Percentiles rank a stretch among this genome's conserved stretches.
Evolutionary conservation across 1,140 invertebrate species (phyloP).

Genomic region (Geopemphigus sp.): DNA sequence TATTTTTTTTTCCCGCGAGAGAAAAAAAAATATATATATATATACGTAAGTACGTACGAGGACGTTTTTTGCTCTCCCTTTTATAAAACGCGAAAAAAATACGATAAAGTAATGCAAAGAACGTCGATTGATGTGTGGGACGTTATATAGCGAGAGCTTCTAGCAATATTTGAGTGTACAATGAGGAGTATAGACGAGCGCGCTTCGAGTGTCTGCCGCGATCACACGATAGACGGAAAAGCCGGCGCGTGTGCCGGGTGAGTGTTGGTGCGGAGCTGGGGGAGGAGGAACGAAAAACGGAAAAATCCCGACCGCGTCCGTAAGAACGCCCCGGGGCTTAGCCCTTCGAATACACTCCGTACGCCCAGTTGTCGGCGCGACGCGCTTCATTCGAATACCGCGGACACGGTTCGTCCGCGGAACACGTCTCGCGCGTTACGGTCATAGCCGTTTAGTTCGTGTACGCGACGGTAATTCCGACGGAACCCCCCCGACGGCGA

Average conservation of each 20-base stretch:
- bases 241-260: too few species aligned
- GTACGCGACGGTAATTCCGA: too few species aligned
- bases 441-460: too few species aligned
- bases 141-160: not conserved
- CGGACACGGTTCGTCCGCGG: too few species aligned
- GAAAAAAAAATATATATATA: not conserved
- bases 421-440: too few species aligned
- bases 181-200: too few species aligned
- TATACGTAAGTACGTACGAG: too few species aligned
- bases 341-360: not conserved
- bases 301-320: not conserved
- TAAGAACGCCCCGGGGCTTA: not conserved
- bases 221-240: constrained; percentile 7
- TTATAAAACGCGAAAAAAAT: constrained; percentile 4
- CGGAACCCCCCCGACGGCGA: too few species aligned
- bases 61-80: too few species aligned
- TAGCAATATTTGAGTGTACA: constrained; percentile 11
- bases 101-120: constrained; percentile 4
- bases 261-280: too few species aligned
- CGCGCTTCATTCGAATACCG: too few species aligned
- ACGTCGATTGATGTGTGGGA: not conserved
- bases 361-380: too few species aligned
- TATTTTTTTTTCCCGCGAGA: not conserved
- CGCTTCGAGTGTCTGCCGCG: not conserved
- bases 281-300: not conserved